phyloP scores from a whole-genome alignment of 2,888 invertebrate species.

The Holacanthella duospinosa region DNA sequence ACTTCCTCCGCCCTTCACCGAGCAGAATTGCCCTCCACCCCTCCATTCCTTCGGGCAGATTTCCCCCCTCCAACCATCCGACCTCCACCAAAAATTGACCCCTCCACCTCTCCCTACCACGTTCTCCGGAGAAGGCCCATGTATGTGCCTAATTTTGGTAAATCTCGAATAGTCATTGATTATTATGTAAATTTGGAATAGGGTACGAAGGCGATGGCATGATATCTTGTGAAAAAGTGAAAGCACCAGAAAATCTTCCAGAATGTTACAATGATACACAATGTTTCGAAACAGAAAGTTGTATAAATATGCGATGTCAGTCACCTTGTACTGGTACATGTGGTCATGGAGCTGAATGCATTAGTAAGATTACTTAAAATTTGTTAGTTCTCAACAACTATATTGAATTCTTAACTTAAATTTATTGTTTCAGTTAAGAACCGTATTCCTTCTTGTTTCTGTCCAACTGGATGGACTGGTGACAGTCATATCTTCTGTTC shows the following conservation, averaged over 20 bases:
- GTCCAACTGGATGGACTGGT: conserved; percentile 30
- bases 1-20: too few species aligned
- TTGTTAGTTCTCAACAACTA: conserved; percentile 7
- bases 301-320: conserved; percentile 16
- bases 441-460: conserved; percentile 34
- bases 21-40: too few species aligned
- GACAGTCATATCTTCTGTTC: conserved; percentile 36
- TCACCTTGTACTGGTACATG: conserved; percentile 33
- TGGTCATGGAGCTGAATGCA: conserved; percentile 36
- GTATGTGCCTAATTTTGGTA: too few species aligned
- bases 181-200: too few species aligned
- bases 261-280: conserved; percentile 26
- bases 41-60: too few species aligned
- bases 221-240: conserved; percentile 29
- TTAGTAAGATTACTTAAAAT: conserved; percentile 20
- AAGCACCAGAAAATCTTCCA: conserved; percentile 31
- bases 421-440: conserved; percentile 24
- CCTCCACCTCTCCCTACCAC: too few species aligned
- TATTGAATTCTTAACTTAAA: conserved; percentile 3
- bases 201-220: conserved; percentile 36
- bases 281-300: conserved; percentile 25
- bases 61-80: too few species aligned
- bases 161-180: too few species aligned
- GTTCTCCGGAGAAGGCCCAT: too few species aligned
- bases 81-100: too few species aligned